Percentiles rank a stretch among this genome's conserved stretches.
Conservation (phyloP, 2,888 invertebrate genomes). For the Epinotia bilunana region DNA sequence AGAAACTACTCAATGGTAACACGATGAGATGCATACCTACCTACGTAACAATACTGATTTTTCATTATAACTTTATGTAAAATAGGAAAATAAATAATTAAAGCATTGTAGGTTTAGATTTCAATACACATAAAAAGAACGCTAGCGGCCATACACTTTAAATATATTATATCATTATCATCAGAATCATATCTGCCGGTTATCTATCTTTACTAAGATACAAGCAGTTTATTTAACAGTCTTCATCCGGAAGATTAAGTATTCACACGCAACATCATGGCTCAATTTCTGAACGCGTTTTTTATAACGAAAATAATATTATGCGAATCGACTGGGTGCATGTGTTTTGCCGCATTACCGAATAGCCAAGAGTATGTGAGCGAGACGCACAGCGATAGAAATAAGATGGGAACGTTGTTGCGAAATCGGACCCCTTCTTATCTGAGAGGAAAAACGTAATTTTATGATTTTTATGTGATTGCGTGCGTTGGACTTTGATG, state of each 20-base stretch:
- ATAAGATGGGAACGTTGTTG: neutral
- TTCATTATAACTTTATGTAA: no score
- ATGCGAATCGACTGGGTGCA: neutral
- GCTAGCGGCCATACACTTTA: no score
- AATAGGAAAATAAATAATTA: no score
- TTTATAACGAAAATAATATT: neutral
- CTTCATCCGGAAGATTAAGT: constrained; percentile 34
- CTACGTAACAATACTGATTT: no score
- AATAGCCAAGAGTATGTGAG: neutral
- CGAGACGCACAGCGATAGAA: neutral
- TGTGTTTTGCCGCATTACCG: neutral
- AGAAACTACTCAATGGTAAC: no score
- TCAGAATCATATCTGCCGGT: neutral
- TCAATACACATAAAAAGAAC: no score
- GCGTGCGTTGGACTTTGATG: constrained; percentile 5
- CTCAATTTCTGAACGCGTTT: neutral
- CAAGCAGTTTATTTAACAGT: neutral
- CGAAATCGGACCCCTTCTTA: neutral
- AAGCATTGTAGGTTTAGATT: no score
- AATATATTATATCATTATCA: no score
- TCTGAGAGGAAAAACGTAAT: constrained; percentile 34
- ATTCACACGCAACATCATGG: constrained; percentile 28
- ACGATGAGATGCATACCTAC: no score
- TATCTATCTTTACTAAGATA: constrained; percentile 10
- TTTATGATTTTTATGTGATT: constrained; percentile 23